Evolutionary conservation across 2,888 invertebrate genomes (phyloP).

Genomic region (Stenichneumon culpator): DNA sequence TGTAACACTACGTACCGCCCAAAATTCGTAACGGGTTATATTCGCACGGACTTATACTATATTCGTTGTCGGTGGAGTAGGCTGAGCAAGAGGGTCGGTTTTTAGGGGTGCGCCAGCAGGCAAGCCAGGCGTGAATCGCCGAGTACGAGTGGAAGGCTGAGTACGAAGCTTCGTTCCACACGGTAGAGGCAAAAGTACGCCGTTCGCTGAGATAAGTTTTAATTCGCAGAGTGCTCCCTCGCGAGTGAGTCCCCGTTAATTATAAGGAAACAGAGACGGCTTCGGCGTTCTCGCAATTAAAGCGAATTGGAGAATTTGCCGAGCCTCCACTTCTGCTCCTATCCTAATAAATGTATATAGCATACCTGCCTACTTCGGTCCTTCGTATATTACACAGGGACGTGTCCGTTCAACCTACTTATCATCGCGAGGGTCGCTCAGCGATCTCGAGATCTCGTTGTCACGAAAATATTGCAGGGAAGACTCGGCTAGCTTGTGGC

Average conservation of each 20-base stretch:
- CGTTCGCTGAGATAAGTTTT: constrained; percentile 70
- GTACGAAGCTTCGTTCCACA: constrained; percentile 26
- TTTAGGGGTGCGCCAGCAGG: constrained; percentile 36
- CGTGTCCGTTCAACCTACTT: constrained; percentile 52
- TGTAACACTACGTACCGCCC: not conserved
- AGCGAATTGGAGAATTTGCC: constrained; percentile 67
- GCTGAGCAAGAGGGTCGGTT: not conserved
- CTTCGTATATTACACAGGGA: not conserved
- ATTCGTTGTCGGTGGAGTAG: not conserved
- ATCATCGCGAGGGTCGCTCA: constrained; percentile 33
- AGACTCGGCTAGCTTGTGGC: not conserved
- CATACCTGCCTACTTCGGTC: not conserved
- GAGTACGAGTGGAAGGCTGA: constrained; percentile 17
- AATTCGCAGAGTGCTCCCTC: constrained; percentile 73
- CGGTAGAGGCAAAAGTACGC: constrained; percentile 43
- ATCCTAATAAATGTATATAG: constrained; percentile 3
- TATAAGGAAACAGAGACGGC: constrained; percentile 74
- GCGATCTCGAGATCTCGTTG: constrained; percentile 33
- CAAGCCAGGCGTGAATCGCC: constrained; percentile 15
- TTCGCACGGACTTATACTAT: constrained; percentile 7
- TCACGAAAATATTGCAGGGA: constrained; percentile 28
- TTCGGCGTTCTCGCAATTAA: constrained; percentile 72
- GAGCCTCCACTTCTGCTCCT: constrained; percentile 24
- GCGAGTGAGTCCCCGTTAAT: constrained; percentile 71
- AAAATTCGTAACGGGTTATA: constrained; percentile 17